Conservation (phyloP, 1,140 invertebrate species). For the Drosophila triauraria region DNA sequence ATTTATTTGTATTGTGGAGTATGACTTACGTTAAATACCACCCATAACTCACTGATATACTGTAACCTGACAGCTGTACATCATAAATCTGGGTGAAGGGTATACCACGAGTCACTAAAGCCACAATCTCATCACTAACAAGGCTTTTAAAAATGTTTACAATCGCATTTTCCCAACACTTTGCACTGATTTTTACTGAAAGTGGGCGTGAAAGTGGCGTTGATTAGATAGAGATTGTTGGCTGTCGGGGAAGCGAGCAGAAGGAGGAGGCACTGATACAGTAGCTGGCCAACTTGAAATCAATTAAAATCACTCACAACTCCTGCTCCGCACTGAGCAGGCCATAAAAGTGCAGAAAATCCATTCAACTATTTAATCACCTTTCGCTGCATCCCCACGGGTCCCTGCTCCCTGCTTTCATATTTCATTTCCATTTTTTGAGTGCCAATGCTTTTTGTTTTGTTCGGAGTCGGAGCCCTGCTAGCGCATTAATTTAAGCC, state of each 20-base stretch:
- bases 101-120: slow-evolving; percentile 4
- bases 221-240: slow-evolving; percentile 54
- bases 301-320: slow-evolving; percentile 51
- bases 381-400: slow-evolving; percentile 27
- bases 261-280: neutral
- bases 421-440: slow-evolving; percentile 41
- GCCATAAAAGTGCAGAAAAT: slow-evolving; percentile 43
- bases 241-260: neutral
- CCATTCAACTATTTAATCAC: slow-evolving; percentile 67
- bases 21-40: no score
- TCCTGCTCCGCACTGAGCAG: slow-evolving; percentile 2
- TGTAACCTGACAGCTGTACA: neutral
- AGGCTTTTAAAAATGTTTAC: slow-evolving; percentile 53
- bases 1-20: neutral
- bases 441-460: slow-evolving; percentile 39
- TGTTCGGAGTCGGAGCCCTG: slow-evolving; percentile 32
- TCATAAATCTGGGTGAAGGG: slow-evolving; percentile 17
- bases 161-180: slow-evolving; percentile 45
- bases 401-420: slow-evolving; percentile 15
- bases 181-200: slow-evolving; percentile 34
- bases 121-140: slow-evolving; percentile 26
- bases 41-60: slow-evolving; percentile 6
- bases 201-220: slow-evolving; percentile 55
- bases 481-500: slow-evolving; percentile 77
- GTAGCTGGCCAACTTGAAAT: slow-evolving; percentile 37